Evolutionary conservation across 2,888 invertebrate genomes (phyloP).

Genomic region (Drosophila algonquin): DNA sequence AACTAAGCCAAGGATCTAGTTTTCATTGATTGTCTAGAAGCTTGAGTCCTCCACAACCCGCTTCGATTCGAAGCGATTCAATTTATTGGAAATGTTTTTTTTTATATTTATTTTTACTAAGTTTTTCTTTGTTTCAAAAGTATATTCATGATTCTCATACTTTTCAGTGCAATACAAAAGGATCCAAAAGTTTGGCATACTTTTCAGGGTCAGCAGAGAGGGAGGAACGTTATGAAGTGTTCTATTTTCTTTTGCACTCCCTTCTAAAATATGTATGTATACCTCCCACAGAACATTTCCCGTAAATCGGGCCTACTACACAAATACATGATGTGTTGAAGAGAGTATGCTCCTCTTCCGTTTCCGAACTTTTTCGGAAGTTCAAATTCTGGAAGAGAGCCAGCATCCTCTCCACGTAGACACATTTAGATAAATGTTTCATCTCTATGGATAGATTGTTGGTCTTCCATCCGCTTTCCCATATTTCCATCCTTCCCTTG

Average conservation of each 20-base stretch:
- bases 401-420: background rate
- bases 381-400: background rate
- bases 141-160: too few species aligned
- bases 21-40: too few species aligned
- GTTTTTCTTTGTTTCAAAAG: too few species aligned
- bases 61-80: background rate
- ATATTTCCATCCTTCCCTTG: background rate
- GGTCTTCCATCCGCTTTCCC: background rate
- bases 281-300: background rate
- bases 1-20: background rate
- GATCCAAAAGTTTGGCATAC: constrained; percentile 41
- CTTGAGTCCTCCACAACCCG: background rate
- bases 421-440: background rate
- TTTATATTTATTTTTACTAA: too few species aligned
- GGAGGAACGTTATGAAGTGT: background rate
- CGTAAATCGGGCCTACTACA: background rate
- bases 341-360: too few species aligned
- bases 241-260: background rate
- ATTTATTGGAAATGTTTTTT: too few species aligned
- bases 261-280: background rate
- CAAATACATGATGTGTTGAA: background rate
- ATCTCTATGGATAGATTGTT: background rate
- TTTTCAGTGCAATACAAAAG: constrained; percentile 23
- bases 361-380: background rate
- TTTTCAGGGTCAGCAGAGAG: constrained; percentile 57